Evolutionary conservation across 2,113 vertebrate species (phyloP).

Genomic region (Coptodon bakossiorum): DNA sequence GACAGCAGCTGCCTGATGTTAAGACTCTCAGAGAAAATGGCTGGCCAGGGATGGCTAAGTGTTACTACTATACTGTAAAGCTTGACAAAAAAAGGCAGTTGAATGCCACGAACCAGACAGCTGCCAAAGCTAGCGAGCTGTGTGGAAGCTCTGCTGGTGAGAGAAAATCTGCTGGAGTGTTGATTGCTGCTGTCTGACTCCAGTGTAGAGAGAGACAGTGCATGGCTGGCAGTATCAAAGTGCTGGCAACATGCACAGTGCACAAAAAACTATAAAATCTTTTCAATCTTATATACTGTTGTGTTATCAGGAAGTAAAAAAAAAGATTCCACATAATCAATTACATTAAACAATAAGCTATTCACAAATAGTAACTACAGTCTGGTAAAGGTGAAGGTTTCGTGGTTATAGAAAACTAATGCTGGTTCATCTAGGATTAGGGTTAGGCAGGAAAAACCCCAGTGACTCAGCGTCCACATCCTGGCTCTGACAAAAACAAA

Average conservation of each 20-base stretch:
- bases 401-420: neutral
- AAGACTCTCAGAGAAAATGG: slow-evolving; percentile 12
- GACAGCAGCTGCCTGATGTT: slow-evolving; percentile 26
- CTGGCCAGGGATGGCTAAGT: slow-evolving; percentile 9
- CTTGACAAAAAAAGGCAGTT: neutral
- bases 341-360: neutral
- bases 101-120: neutral
- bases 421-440: neutral
- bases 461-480: neutral
- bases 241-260: neutral
- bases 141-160: slow-evolving; percentile 6
- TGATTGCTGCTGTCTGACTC: neutral
- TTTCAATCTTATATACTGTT: neutral
- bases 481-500: neutral
- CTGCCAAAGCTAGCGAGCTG: slow-evolving; percentile 9
- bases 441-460: neutral
- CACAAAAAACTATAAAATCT: neutral
- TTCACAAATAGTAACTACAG: neutral
- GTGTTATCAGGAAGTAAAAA: neutral
- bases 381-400: neutral
- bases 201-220: neutral
- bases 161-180: neutral
- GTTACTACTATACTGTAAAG: neutral
- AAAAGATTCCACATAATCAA: neutral
- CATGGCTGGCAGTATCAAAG: neutral